Base-by-base conservation (phyloP, 1,140 invertebrate species). In the Pinna nobilis region DNA sequence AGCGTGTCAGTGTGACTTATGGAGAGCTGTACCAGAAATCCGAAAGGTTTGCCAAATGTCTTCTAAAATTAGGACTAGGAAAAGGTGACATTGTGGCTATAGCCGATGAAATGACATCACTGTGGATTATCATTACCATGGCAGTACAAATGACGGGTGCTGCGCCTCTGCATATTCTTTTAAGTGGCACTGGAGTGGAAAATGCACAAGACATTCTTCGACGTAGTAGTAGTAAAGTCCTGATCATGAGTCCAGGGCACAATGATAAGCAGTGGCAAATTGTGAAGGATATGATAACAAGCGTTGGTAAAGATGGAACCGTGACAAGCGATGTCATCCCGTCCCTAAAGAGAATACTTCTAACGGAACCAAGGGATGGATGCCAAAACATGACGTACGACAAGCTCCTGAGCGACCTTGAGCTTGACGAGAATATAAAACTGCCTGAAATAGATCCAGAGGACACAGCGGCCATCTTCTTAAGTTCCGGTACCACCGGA, bases 401-500 rank as follows among this genome's bases (percentile, higher is more conserved):
- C 30, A 37, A 60, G 9, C 9, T 44, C 9, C 9, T 35, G 3
- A 32, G 18, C 18, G 57, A 35, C 32, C 3, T 60, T 7, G 25
- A 15, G 15, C 23, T 13, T 18, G 57, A 37, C 3, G 57, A 35
- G 23, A 33, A 60, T 18, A 60, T 23, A 11, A 37, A 35, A 3
- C 37, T 60, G 1, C 57, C 57, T 18, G 23, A 55, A 15, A 5
- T 68, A 4, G 65, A 68, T 25, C 65, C 65, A 15, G 65, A 68
- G 18, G 65, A 68, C 30, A 39, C 30, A n/a, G 65, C 51, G 15
- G 53, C 33, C 15, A 68, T 68, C 6, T 28, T 57, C 15, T n/a
- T 28, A 32, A 57, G 50, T 13, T 68, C 65, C n/a, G 65, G 65
- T n/a, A 68, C 33, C 30, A 57, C 37, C 1, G 65, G 65, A 41